A percentile compares a stretch with the other conserved stretches of the same genome.
Conservation (phyloP, 2,113 vertebrate genomes). For the Cervus canadensis region DNA sequence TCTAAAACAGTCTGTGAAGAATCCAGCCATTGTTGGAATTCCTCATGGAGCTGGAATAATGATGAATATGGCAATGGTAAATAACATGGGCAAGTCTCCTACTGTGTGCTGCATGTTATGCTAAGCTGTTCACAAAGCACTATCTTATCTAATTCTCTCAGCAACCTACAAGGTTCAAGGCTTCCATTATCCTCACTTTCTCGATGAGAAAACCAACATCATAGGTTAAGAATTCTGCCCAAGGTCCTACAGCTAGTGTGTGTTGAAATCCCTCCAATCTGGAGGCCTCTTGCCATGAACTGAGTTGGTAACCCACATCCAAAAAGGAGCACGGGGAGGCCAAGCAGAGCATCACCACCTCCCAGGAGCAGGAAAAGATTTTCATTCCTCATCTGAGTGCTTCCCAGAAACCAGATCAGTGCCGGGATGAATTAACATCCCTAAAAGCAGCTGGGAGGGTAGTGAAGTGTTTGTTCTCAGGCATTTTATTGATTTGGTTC, state of each 20-base stretch:
- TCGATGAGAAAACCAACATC: not conserved
- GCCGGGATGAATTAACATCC: not conserved
- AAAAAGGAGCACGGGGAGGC: not conserved
- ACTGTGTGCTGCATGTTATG: not conserved
- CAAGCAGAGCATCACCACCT: not conserved
- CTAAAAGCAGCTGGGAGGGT: not conserved
- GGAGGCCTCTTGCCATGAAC: not conserved
- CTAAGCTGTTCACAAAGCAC: not conserved
- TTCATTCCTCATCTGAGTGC: not conserved
- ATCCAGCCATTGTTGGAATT: not conserved
- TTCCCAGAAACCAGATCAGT: not conserved
- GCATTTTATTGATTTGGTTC: not conserved
- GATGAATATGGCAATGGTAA: not conserved
- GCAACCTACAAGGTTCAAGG: not conserved
- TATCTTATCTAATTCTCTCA: not conserved
- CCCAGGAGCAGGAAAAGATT: not conserved
- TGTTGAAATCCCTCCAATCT: too few species aligned
- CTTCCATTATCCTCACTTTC: not conserved
- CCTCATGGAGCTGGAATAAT: not conserved
- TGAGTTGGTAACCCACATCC: not conserved
- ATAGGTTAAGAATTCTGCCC: not conserved
- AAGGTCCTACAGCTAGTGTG: not conserved
- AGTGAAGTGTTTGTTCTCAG: not conserved
- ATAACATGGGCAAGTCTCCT: not conserved
- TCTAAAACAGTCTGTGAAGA: not conserved